Evolutionary conservation across 2,113 vertebrate genomes (phyloP).

Genomic region (Peucedramus taeniatus): DNA sequence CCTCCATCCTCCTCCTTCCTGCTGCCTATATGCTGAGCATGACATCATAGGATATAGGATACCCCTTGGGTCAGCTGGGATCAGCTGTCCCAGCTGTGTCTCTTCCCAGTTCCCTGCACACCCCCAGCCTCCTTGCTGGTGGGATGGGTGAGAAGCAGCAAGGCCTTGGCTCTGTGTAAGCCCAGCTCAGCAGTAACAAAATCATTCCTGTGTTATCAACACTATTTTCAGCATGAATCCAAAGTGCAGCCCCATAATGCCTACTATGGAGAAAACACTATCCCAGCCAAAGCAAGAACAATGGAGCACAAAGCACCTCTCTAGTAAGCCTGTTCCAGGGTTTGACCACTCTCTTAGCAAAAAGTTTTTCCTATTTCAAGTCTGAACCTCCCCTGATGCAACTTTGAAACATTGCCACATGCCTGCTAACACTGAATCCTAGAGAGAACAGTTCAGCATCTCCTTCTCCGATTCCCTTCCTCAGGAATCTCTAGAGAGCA

Average conservation of each 20-base stretch:
- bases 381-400: not conserved
- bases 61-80: not conserved
- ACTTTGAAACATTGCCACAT: not conserved
- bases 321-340: not conserved
- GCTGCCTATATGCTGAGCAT: not conserved
- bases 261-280: not conserved
- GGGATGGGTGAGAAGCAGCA: not conserved
- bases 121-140: rapidly evolving
- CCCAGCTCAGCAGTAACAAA: not conserved
- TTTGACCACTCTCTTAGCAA: not conserved
- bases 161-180: not conserved
- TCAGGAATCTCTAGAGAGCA: not conserved
- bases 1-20: not conserved
- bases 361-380: not conserved
- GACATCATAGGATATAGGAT: no score
- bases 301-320: rapidly evolving
- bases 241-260: not conserved
- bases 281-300: not conserved
- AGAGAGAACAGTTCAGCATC: not conserved
- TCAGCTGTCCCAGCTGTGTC: not conserved
- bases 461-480: not conserved
- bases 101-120: no score
- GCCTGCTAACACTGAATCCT: not conserved
- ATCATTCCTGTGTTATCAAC: not conserved
- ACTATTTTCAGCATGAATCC: not conserved